Conservation (phyloP, 2,888 invertebrate species). For the Cyrtodaria siliqua region DNA sequence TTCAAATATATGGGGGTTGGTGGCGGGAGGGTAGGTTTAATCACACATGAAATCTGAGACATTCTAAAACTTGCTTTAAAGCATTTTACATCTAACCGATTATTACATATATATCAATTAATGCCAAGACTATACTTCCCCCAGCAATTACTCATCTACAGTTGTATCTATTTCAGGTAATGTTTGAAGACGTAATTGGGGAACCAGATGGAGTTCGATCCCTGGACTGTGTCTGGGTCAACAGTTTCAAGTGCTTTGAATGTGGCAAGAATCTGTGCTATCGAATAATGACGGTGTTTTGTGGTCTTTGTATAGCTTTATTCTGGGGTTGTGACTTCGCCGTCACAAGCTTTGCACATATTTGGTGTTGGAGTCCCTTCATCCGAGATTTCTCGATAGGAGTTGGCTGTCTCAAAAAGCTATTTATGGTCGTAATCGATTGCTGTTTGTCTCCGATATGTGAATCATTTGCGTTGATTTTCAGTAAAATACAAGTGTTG, state of each 20-base stretch:
- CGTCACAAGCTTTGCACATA: constrained; percentile 88
- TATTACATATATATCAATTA: too few relatives aligned
- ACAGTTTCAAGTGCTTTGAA: constrained; percentile 89
- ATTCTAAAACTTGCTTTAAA: too few relatives aligned
- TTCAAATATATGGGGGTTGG: too few relatives aligned
- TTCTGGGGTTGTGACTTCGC: constrained; percentile 85
- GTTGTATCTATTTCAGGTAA: constrained; percentile 87
- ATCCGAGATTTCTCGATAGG: constrained; percentile 90
- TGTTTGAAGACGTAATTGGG: constrained; percentile 74
- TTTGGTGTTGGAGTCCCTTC: constrained; percentile 91
- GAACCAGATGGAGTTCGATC: constrained; percentile 73
- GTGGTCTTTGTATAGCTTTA: constrained; percentile 90
- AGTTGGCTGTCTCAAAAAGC: constrained; percentile 63
- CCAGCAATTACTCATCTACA: too few relatives aligned
- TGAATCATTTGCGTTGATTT: constrained; percentile 86
- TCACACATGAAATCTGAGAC: too few relatives aligned
- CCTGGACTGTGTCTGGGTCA: constrained; percentile 91
- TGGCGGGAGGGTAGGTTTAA: too few relatives aligned
- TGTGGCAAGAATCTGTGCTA: constrained; percentile 90
- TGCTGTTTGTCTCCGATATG: constrained; percentile 88
- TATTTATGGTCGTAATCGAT: constrained; percentile 87
- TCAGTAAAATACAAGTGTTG: constrained; percentile 13
- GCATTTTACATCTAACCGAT: too few relatives aligned
- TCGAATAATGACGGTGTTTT: constrained; percentile 89
- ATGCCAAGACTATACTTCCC: too few relatives aligned